Conservation (phyloP, 1,140 invertebrate species). For the Apolygus lucorum region DNA sequence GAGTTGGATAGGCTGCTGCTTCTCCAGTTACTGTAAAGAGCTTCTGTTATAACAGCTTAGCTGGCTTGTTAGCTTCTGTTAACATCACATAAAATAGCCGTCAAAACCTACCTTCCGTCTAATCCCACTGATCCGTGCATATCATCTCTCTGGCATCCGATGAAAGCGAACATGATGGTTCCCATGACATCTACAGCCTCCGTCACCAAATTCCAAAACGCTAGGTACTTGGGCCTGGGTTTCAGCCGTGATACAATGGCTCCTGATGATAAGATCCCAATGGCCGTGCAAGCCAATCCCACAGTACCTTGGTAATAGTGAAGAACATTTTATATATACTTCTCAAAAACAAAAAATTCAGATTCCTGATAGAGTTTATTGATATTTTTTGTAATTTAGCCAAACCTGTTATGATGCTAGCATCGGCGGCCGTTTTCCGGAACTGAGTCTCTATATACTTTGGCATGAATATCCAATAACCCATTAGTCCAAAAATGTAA, state of each 20-base stretch:
- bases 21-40: too few species aligned
- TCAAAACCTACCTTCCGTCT: slow-evolving; percentile 40
- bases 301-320: slow-evolving; percentile 46
- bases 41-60: too few species aligned
- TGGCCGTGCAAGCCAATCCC: slow-evolving; percentile 59
- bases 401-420: slow-evolving; percentile 32
- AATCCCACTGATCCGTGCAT: slow-evolving; percentile 44
- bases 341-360: too few species aligned
- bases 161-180: slow-evolving; percentile 56
- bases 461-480: slow-evolving; percentile 35
- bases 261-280: slow-evolving; percentile 60
- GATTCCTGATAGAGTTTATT: neutral
- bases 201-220: slow-evolving; percentile 62
- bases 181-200: slow-evolving; percentile 54
- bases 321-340: too few species aligned
- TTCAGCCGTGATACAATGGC: slow-evolving; percentile 58
- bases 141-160: slow-evolving; percentile 56
- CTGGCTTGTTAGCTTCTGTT: neutral
- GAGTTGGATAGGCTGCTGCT: too few species aligned
- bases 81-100: too few species aligned
- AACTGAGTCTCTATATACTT: slow-evolving; percentile 37
- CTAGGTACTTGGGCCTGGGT: slow-evolving; percentile 56
- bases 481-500: slow-evolving; percentile 33
- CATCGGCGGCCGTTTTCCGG: slow-evolving; percentile 31
- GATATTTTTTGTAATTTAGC: slow-evolving; percentile 25